Percentiles rank a stretch among this genome's conserved stretches.
phyloP scores from a whole-genome alignment of 2,113 vertebrate genomes.

The Rhinolophus ferrumequinum region DNA sequence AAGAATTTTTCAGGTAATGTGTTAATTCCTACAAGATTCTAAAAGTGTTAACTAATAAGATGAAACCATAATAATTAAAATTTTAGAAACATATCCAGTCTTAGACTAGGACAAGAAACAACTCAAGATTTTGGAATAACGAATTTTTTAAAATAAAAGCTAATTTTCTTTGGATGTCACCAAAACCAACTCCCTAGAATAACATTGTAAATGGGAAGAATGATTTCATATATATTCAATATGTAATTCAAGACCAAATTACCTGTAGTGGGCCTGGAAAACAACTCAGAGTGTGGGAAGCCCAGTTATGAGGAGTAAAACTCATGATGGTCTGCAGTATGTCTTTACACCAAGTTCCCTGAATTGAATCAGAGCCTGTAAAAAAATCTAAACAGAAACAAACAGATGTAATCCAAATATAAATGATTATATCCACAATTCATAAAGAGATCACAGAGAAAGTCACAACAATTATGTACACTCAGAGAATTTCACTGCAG shows the following conservation, averaged over 20 bases:
- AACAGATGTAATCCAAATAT: slow-evolving; percentile 30
- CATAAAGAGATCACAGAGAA: neutral
- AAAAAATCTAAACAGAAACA: slow-evolving; percentile 93
- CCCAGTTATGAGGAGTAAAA: slow-evolving; percentile 99
- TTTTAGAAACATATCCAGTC: neutral
- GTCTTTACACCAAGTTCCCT: slow-evolving; percentile 99
- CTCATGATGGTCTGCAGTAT: slow-evolving; percentile 99
- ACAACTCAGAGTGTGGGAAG: slow-evolving; percentile 97
- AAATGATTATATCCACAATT: neutral
- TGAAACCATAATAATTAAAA: neutral
- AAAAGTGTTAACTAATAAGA: slow-evolving; percentile 9
- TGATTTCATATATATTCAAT: neutral
- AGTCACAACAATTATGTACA: neutral
- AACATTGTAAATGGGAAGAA: neutral
- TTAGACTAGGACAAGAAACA: neutral
- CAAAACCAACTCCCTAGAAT: neutral
- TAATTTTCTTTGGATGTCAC: neutral
- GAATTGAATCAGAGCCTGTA: slow-evolving; percentile 98
- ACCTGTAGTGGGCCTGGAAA: slow-evolving; percentile 99
- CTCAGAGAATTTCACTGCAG: neutral
- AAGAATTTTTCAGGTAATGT: neutral
- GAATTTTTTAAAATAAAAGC: neutral
- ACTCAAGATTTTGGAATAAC: neutral
- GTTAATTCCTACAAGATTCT: slow-evolving; percentile 4
- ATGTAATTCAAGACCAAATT: slow-evolving; percentile 68